Conservation (phyloP, 2,113 vertebrate species). For the Ptilonorhynchus violaceus region DNA sequence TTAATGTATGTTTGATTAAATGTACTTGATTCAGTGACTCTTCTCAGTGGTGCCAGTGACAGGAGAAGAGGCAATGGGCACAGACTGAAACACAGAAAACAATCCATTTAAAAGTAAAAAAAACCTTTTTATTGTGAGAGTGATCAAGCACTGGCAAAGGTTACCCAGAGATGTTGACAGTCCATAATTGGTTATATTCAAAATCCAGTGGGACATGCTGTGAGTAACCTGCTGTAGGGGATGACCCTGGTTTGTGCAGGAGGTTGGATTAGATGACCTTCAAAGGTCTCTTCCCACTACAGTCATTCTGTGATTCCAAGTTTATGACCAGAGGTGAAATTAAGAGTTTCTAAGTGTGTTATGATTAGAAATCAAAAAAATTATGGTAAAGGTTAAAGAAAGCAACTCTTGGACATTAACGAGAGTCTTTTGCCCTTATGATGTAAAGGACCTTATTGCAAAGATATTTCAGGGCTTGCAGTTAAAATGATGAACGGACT, state of each 20-base stretch:
- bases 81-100: neutral
- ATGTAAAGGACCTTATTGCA: neutral
- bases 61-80: neutral
- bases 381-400: neutral
- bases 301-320: neutral
- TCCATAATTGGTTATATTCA: neutral
- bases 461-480: neutral
- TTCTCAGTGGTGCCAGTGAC: neutral
- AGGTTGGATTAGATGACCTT: neutral
- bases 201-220: neutral
- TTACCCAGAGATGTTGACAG: neutral
- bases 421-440: neutral
- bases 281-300: neutral
- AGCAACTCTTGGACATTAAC: neutral
- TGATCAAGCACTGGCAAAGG: neutral
- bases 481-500: neutral
- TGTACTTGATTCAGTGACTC: neutral
- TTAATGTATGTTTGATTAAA: neutral
- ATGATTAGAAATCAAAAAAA: neutral
- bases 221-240: neutral
- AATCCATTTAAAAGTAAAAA: neutral
- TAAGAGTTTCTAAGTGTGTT: neutral
- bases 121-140: neutral
- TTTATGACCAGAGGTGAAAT: neutral
- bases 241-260: neutral